phyloP scores from a whole-genome alignment of 2,888 invertebrate species.

The Lepidochitona cinerea region DNA sequence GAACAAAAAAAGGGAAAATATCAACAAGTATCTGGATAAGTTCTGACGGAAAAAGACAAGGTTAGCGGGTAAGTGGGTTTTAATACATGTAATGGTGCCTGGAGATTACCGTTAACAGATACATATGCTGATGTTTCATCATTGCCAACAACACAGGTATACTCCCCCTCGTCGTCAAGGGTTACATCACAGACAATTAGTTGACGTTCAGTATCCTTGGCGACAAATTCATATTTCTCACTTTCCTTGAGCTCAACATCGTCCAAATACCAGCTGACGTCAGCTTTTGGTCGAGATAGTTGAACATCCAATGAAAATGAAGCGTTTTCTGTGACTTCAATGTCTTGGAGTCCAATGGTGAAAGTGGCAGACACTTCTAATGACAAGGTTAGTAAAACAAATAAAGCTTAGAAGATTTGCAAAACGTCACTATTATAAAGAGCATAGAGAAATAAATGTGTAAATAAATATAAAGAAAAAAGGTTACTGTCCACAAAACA shows the following conservation, averaged over 20 bases:
- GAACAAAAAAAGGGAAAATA: too few relatives aligned
- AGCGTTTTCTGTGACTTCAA: not conserved
- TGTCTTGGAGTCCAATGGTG: slow-evolving; percentile 30
- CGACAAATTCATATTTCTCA: slow-evolving; percentile 47
- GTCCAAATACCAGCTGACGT: slow-evolving; percentile 68
- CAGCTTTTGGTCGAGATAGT: slow-evolving; percentile 59
- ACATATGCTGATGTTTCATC: slow-evolving; percentile 45
- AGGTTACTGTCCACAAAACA: too few relatives aligned
- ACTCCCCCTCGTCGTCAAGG: slow-evolving; percentile 43
- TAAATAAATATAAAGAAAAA: too few relatives aligned
- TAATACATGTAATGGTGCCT: too few relatives aligned
- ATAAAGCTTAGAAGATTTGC: not conserved
- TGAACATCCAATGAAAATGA: slow-evolving; percentile 27
- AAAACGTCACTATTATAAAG: too few relatives aligned
- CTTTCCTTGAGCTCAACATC: slow-evolving; percentile 49
- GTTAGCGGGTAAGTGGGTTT: too few relatives aligned
- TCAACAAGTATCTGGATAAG: too few relatives aligned
- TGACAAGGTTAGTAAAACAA: not conserved
- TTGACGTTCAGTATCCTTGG: slow-evolving; percentile 40
- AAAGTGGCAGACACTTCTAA: slow-evolving; percentile 37
- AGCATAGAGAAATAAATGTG: too few relatives aligned
- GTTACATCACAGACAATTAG: slow-evolving; percentile 43
- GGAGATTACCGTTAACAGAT: slow-evolving; percentile 54
- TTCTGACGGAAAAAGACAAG: too few relatives aligned
- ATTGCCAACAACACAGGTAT: slow-evolving; percentile 41